Evolutionary conservation across 53 echinoderm and acorn worm species (phyloP).

Genomic region (Antedon mediterranea): DNA sequence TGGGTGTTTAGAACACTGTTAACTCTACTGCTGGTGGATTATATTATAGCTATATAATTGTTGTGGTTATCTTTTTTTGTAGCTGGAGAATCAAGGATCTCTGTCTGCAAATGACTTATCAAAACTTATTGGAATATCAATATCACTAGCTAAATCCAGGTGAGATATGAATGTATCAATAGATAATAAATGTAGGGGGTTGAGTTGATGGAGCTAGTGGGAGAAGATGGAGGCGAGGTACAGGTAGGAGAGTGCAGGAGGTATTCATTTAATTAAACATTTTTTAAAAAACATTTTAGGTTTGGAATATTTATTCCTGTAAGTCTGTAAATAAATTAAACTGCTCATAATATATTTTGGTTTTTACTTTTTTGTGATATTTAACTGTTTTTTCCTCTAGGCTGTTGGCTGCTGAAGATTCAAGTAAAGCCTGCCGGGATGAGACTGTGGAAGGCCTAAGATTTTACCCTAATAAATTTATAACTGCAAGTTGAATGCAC

Average conservation of each 20-base stretch:
- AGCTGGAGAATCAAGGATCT: conserved; percentile 40
- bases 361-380: too few species aligned
- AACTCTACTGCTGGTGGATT: too few species aligned
- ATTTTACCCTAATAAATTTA: conserved; percentile 80
- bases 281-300: too few species aligned
- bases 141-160: conserved; percentile 74
- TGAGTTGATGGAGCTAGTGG: too few species aligned
- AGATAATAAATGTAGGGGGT: too few species aligned
- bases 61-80: not conserved
- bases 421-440: conserved; percentile 77
- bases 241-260: not conserved
- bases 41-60: too few species aligned
- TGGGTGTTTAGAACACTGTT: too few species aligned
- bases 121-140: conserved; percentile 53
- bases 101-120: conserved; percentile 82
- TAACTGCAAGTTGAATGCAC: conserved; percentile 11
- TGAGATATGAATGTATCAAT: too few species aligned
- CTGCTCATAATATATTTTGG: too few species aligned
- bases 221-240: not conserved
- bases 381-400: conserved; percentile 15
- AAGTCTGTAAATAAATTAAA: too few species aligned
- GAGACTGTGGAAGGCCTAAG: conserved; percentile 88
- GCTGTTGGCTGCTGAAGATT: conserved; percentile 77
- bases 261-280: not conserved
- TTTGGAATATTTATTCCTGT: not conserved